Conservation (phyloP, 53 echinoderm and acorn worm species). For the Holothuria leucospilota region DNA sequence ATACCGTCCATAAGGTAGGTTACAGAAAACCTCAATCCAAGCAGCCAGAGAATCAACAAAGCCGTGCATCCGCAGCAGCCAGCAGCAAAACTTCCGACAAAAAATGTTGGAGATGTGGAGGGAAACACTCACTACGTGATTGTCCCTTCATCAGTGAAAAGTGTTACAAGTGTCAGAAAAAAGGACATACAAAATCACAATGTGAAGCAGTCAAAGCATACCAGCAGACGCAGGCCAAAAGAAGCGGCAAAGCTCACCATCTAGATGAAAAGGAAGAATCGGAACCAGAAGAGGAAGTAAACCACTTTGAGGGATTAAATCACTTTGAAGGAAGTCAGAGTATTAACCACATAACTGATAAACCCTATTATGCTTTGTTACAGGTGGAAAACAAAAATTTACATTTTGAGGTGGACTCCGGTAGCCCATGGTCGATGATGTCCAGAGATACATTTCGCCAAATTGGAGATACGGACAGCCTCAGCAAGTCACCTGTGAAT, state of each 20-base stretch:
- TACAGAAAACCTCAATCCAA: neutral
- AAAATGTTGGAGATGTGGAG: constrained; percentile 59
- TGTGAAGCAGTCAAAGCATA: constrained; percentile 56
- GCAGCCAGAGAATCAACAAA: constrained; percentile 1
- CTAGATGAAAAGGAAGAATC: neutral
- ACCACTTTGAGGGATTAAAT: too few relatives aligned
- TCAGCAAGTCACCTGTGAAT: neutral
- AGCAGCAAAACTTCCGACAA: constrained; percentile 14
- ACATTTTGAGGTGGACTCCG: constrained; percentile 53
- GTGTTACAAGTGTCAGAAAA: constrained; percentile 58
- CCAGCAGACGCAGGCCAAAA: neutral
- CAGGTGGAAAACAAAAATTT: neutral
- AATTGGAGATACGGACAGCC: neutral
- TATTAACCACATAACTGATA: constrained; percentile 3
- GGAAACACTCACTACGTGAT: constrained; percentile 2
- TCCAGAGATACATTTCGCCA: constrained; percentile 3
- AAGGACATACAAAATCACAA: constrained; percentile 64
- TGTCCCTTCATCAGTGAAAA: constrained; percentile 28
- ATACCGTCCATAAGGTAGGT: too few relatives aligned
- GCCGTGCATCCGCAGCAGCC: neutral
- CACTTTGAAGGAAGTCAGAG: constrained; percentile 1
- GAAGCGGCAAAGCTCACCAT: neutral
- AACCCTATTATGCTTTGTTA: neutral
- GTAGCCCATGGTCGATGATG: constrained; percentile 50
- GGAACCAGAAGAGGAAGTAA: neutral